Percentiles rank a stretch among this genome's conserved stretches.
These are phyloP conservation scores for Ophion ventricosus DNA, from an alignment of 2,888 invertebrate species.

Conservation along the genomic window DNA sequence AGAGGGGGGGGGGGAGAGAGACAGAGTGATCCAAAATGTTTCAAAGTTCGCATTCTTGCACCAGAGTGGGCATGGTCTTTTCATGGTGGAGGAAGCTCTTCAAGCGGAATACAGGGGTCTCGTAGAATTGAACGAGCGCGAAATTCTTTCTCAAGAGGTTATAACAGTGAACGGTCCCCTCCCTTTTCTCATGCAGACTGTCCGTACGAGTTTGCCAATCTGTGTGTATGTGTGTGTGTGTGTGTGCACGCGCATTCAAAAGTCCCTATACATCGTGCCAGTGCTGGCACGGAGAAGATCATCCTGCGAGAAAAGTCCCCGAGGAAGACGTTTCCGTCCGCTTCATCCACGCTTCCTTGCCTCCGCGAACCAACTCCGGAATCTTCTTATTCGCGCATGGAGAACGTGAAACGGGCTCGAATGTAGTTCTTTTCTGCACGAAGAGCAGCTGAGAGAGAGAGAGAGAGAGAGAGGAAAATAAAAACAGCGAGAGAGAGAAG, in stretches of 20 bases:
- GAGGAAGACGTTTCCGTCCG: constrained; percentile 59
- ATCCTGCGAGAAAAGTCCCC: constrained; percentile 53
- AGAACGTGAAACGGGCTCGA: constrained; percentile 59
- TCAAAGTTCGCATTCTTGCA: constrained; percentile 57
- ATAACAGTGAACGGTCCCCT: constrained; percentile 52
- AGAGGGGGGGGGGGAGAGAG: background rate
- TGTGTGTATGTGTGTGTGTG: constrained; percentile 4
- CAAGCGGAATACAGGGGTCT: constrained; percentile 61
- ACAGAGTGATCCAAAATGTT: constrained; percentile 47
- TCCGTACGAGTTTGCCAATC: background rate
- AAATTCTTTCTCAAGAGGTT: constrained; percentile 55
- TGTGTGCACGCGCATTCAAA: background rate
- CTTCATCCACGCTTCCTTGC: constrained; percentile 17
- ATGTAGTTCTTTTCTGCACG: constrained; percentile 39
- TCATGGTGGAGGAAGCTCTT: constrained; percentile 52
- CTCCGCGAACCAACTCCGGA: constrained; percentile 30
- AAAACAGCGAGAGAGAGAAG: background rate
- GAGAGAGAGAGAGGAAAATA: background rate
- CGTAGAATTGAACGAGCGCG: constrained; percentile 46
- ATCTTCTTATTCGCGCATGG: constrained; percentile 51
- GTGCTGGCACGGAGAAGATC: constrained; percentile 44
- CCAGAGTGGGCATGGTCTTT: constrained; percentile 37
- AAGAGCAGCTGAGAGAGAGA: background rate
- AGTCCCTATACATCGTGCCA: constrained; percentile 11
- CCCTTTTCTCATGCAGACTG: background rate